Percentiles rank a stretch among this genome's conserved stretches.
These are phyloP conservation scores for Gulo gulo DNA, from an alignment of 2,113 vertebrate genomes.

Conservation along the genomic window DNA sequence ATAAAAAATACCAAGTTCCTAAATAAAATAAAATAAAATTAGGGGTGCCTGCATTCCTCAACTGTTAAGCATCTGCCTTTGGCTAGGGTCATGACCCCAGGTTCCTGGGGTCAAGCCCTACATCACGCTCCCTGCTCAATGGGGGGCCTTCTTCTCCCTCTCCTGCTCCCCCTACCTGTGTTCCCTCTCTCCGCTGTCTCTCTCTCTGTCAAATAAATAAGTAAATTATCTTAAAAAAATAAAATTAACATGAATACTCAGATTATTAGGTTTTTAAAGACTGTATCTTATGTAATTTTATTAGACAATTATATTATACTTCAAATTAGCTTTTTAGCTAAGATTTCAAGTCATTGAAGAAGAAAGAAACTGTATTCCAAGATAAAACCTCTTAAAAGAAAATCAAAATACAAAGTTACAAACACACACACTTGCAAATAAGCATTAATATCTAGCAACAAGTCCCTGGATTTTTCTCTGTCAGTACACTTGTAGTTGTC, in stretches of 20 bases:
- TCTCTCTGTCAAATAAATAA: no score
- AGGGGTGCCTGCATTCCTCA: no score
- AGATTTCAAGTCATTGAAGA: slow-evolving; percentile 67
- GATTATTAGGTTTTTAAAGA: slow-evolving; percentile 54
- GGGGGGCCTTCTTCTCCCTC: no score
- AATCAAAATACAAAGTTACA: slow-evolving; percentile 53
- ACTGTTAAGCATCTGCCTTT: no score
- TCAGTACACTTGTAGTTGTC: slow-evolving; percentile 89
- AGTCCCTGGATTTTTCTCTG: slow-evolving; percentile 92
- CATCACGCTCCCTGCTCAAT: no score
- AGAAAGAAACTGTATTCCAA: slow-evolving; percentile 55
- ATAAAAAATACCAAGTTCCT: no score
- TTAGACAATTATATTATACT: slow-evolving; percentile 59
- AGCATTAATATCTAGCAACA: slow-evolving; percentile 82
- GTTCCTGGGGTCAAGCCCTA: no score
- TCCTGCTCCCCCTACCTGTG: no score
- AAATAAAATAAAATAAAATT: no score
- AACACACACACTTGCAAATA: slow-evolving; percentile 77
- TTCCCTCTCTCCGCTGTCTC: no score
- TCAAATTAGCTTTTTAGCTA: slow-evolving; percentile 79
- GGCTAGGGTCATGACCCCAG: no score
- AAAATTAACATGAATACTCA: not conserved
- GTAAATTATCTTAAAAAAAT: not conserved
- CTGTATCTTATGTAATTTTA: not conserved
- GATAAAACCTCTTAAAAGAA: slow-evolving; percentile 68